These are phyloP conservation scores for Drosophila sechellia DNA, from an alignment of 1,140 invertebrate genomes.

Conservation along the genomic window DNA sequence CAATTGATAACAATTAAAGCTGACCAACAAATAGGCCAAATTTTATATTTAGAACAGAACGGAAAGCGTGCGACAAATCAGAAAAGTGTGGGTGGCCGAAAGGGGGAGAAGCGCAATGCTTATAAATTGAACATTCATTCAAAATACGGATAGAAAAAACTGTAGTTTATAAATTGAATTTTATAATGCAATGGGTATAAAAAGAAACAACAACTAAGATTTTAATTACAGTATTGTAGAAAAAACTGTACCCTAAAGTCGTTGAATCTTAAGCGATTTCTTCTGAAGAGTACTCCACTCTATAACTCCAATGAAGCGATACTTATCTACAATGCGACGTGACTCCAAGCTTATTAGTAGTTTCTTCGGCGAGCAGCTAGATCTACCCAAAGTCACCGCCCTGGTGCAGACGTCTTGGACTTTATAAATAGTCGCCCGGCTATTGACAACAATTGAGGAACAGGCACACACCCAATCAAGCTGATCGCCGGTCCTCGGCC, in stretches of 20 bases:
- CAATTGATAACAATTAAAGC: slow-evolving; percentile 76
- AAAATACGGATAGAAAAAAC: neutral
- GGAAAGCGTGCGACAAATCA: slow-evolving; percentile 16
- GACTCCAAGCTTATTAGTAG: slow-evolving; percentile 25
- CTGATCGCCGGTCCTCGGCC: slow-evolving; percentile 11
- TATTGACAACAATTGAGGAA: slow-evolving; percentile 68
- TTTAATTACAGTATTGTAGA: too few species aligned
- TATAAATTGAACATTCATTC: neutral
- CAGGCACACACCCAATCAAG: slow-evolving; percentile 25
- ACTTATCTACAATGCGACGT: slow-evolving; percentile 26
- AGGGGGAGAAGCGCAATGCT: slow-evolving; percentile 8
- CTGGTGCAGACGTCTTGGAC: slow-evolving; percentile 17
- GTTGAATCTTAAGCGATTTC: neutral
- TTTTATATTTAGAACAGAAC: slow-evolving; percentile 73
- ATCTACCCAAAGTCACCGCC: slow-evolving; percentile 14
- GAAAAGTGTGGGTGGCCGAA: neutral
- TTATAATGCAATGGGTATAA: neutral
- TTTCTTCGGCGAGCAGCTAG: slow-evolving; percentile 5
- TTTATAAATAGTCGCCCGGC: slow-evolving; percentile 63
- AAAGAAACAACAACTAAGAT: neutral
- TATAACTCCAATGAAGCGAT: slow-evolving; percentile 11
- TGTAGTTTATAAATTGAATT: neutral
- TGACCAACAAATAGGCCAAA: slow-evolving; percentile 72
- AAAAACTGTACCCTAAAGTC: too few species aligned
- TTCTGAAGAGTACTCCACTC: slow-evolving; percentile 20